Conservation (phyloP, 2,797 vertebrate genomes). For the Onychomys arenicola region DNA sequence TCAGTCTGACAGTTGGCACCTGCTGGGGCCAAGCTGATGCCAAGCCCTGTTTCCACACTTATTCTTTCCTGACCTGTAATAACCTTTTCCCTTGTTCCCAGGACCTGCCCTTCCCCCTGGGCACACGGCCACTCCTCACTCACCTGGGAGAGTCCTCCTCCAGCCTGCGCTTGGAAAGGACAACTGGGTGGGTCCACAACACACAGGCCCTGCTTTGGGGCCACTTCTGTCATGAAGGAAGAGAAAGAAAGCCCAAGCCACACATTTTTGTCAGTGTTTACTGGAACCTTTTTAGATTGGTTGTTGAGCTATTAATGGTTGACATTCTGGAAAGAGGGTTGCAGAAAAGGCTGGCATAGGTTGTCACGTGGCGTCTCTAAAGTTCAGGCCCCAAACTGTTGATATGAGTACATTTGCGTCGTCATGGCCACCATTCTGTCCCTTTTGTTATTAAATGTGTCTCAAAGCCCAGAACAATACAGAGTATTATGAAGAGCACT, state of each 20-base stretch:
- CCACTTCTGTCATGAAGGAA: constrained; percentile 7
- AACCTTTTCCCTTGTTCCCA: constrained; percentile 15
- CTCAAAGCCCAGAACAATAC: background rate
- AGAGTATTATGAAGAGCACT: background rate
- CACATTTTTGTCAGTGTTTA: background rate
- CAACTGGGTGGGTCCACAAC: background rate
- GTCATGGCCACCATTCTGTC: background rate
- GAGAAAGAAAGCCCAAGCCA: background rate
- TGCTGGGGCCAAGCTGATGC: background rate
- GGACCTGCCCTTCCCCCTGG: background rate
- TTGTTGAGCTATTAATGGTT: background rate
- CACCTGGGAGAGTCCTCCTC: background rate
- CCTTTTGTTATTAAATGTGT: background rate
- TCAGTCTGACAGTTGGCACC: background rate
- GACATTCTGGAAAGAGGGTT: background rate
- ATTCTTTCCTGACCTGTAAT: background rate
- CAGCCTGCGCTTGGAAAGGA: background rate
- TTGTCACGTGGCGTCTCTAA: background rate
- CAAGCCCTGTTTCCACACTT: background rate
- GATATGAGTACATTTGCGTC: background rate
- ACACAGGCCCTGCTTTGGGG: background rate
- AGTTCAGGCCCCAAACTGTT: background rate
- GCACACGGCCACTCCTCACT: background rate
- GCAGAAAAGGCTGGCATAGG: background rate
- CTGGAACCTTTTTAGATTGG: background rate